phyloP scores from a whole-genome alignment of 2,113 vertebrate species.

The Phrynocephalus versicolor region DNA sequence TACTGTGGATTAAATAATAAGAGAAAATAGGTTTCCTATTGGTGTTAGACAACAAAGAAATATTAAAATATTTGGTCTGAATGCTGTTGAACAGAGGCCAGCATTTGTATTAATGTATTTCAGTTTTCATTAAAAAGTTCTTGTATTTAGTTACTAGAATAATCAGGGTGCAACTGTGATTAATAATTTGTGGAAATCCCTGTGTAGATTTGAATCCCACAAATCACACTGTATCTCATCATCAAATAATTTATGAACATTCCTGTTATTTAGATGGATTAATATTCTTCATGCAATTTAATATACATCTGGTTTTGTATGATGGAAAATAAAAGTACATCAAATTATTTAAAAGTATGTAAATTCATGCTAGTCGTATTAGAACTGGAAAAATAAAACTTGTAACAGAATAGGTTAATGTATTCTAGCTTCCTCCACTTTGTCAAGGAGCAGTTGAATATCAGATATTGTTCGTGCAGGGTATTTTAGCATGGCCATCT shows the following conservation, averaged over 20 bases:
- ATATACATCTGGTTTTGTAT: neutral
- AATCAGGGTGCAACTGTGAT: slow-evolving; percentile 22
- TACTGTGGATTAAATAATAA: slow-evolving; percentile 5
- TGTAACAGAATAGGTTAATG: slow-evolving; percentile 10
- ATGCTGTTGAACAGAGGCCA: slow-evolving; percentile 34
- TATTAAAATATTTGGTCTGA: slow-evolving; percentile 34
- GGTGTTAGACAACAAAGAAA: slow-evolving; percentile 18
- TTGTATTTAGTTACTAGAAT: slow-evolving; percentile 27
- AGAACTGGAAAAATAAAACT: neutral
- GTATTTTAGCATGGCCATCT: neutral
- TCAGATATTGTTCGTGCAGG: neutral
- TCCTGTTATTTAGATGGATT: neutral
- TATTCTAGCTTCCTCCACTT: neutral
- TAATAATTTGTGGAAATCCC: slow-evolving; percentile 38
- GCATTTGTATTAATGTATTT: slow-evolving; percentile 10
- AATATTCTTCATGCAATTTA: neutral
- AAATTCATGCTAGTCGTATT: neutral
- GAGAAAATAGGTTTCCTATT: neutral
- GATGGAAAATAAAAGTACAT: neutral
- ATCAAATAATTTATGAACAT: neutral
- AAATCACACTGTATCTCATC: slow-evolving; percentile 14
- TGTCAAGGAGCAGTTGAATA: neutral
- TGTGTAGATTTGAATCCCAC: slow-evolving; percentile 26
- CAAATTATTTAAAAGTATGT: neutral
- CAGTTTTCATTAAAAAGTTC: neutral